A percentile compares a stretch with the other conserved stretches of the same genome.
phyloP scores from a whole-genome alignment of 92 coral and sea anemone species.

The Porites lobata region DNA sequence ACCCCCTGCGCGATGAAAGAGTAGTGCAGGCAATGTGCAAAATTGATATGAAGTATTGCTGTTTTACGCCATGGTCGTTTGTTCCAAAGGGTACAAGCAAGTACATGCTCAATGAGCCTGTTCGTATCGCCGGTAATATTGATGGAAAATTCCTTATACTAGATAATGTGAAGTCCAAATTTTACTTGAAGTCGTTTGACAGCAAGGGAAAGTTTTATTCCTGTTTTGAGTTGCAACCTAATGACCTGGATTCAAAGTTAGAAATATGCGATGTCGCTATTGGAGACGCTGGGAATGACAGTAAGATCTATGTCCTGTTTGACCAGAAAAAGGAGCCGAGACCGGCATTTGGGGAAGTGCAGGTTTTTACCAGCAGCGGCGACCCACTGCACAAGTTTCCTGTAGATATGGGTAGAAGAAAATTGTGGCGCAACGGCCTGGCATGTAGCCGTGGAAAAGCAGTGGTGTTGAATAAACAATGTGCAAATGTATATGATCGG shows the following conservation, averaged over 20 bases:
- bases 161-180: background rate
- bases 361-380: background rate
- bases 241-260: background rate
- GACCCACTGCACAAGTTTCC: constrained; percentile 6
- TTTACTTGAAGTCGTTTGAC: background rate
- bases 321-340: background rate
- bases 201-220: background rate
- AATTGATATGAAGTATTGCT: background rate
- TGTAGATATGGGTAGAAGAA: background rate
- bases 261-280: background rate
- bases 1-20: constrained; percentile 25
- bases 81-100: background rate
- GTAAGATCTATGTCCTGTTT: background rate
- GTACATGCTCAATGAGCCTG: background rate
- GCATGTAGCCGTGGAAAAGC: background rate
- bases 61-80: too few species aligned
- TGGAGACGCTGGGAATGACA: background rate
- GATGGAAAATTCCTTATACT: background rate
- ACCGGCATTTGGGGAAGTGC: background rate
- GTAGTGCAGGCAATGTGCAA: background rate
- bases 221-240: background rate
- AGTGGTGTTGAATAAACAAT: background rate
- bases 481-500: background rate
- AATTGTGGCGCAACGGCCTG: background rate
- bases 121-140: background rate